Base-by-base conservation (phyloP, 2,888 invertebrate species). In the Amblyteles armatorius region DNA sequence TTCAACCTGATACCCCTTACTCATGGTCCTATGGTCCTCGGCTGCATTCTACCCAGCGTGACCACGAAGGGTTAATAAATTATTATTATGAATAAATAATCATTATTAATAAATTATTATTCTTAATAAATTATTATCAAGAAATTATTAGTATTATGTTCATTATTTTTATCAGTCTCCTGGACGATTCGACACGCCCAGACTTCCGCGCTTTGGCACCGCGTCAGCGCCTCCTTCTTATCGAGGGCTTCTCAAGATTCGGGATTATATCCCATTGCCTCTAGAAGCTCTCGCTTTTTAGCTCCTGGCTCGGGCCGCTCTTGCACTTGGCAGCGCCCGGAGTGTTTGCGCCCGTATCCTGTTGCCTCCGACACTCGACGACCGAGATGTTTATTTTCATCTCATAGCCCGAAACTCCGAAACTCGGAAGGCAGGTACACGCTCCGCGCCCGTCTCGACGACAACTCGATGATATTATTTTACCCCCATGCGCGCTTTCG, bases 161-260 rank as follows among this genome's bases (percentile, higher is more conserved):
- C 40, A 22, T 26, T 4, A 57, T 40, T 44, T 29, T 36, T 72
- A 40, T 36, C 40, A 6, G 44, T 29, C n/a, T 44, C 57, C 40
- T 44, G 5, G 44, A 60, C 73, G 55, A 44, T n/a, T 55, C 13
- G 19, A n/a, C 22, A n/a, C 19, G 48, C n/a, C 16, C 1, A 26
- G 26, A 78, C 11, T 52, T 36, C 73, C 48, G 52, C 40, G 52
- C 26, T 80, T 72, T 65, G 48, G 48, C 63, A n/a, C 50, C n/a
- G 71, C 76, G 57, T 84, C 60, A 84, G 16, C 80, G 57, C 65
- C 57, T 72, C 57, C 69, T 40, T 72, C 65, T 76, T 71, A 55
- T 77, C 44, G 63, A 77, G 55, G 16, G 33, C 50, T 72, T 16
- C 50, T 48, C 57, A 81, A 84, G 72, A 29, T 57, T 72, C 60